Evolutionary conservation across 1,140 invertebrate species (phyloP).

Genomic region (Zaprionus taronus): DNA sequence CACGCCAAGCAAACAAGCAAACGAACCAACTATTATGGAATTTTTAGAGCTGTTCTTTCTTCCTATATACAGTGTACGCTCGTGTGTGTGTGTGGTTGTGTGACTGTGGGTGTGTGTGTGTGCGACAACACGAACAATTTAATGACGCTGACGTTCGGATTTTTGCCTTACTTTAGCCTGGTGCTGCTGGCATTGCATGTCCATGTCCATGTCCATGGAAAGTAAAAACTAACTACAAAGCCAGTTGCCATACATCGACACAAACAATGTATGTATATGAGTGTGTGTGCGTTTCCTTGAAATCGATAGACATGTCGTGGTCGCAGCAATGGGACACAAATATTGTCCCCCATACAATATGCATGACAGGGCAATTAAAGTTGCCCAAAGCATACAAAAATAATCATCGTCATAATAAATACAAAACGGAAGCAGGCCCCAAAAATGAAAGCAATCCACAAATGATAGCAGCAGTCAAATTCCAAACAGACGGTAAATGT

Average conservation of each 20-base stretch:
- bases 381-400: slow-evolving; percentile 59
- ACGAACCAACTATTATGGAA: slow-evolving; percentile 75
- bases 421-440: slow-evolving; percentile 6
- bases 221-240: slow-evolving; percentile 65
- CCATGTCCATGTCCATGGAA: slow-evolving; percentile 63
- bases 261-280: slow-evolving; percentile 3
- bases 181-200: slow-evolving; percentile 70
- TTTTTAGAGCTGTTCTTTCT: slow-evolving; percentile 56
- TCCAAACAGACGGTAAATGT: not conserved
- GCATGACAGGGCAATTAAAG: slow-evolving; percentile 68
- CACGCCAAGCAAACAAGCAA: slow-evolving; percentile 70
- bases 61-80: slow-evolving; percentile 16
- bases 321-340: slow-evolving; percentile 50
- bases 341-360: slow-evolving; percentile 66
- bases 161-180: slow-evolving; percentile 67
- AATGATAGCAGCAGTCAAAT: slow-evolving; percentile 1
- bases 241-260: slow-evolving; percentile 36
- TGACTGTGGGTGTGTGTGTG: slow-evolving; percentile 23
- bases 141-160: slow-evolving; percentile 71
- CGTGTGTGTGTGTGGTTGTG: slow-evolving; percentile 5
- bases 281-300: slow-evolving; percentile 21
- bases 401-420: slow-evolving; percentile 48
- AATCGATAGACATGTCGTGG: slow-evolving; percentile 49
- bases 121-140: slow-evolving; percentile 46
- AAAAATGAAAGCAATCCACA: slow-evolving; percentile 1